Percentiles rank a stretch among this genome's conserved stretches.
These are phyloP conservation scores for Channa argus DNA, from an alignment of 2,113 vertebrate species.

Conservation along the genomic window DNA sequence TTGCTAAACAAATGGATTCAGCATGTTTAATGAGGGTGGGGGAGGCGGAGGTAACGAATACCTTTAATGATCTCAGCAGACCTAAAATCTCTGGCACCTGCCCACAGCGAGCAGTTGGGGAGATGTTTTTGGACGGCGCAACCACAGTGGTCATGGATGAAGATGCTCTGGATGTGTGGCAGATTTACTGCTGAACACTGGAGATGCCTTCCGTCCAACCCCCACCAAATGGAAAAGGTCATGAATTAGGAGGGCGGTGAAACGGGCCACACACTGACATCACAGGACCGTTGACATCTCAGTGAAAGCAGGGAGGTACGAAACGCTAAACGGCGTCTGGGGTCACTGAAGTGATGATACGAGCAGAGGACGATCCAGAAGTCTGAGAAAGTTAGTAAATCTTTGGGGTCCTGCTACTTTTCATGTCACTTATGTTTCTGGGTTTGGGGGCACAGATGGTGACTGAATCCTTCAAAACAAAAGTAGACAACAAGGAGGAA, in stretches of 20 bases:
- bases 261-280: slow-evolving; percentile 55
- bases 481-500: too few relatives aligned
- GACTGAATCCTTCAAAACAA: too few relatives aligned
- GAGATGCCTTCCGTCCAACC: slow-evolving; percentile 10
- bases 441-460: too few relatives aligned
- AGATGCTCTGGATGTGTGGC: slow-evolving; percentile 50
- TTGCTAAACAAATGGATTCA: slow-evolving; percentile 79
- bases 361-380: slow-evolving; percentile 42
- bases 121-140: slow-evolving; percentile 49
- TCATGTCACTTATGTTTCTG: too few relatives aligned
- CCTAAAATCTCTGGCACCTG: slow-evolving; percentile 54
- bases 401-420: too few relatives aligned
- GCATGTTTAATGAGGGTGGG: slow-evolving; percentile 75
- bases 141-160: slow-evolving; percentile 36
- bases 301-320: slow-evolving; percentile 4
- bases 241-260: slow-evolving; percentile 34
- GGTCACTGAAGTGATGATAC: slow-evolving; percentile 52
- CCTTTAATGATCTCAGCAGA: slow-evolving; percentile 79
- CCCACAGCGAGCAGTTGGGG: slow-evolving; percentile 56
- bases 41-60: slow-evolving; percentile 65
- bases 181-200: slow-evolving; percentile 66
- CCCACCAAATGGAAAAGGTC: slow-evolving; percentile 21
- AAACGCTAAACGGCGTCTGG: slow-evolving; percentile 10
- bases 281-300: slow-evolving; percentile 41
- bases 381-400: too few relatives aligned